A percentile compares a stretch with the other conserved stretches of the same genome.
Evolutionary conservation across 2,113 vertebrate genomes (phyloP).

Genomic region (Strix uralensis): DNA sequence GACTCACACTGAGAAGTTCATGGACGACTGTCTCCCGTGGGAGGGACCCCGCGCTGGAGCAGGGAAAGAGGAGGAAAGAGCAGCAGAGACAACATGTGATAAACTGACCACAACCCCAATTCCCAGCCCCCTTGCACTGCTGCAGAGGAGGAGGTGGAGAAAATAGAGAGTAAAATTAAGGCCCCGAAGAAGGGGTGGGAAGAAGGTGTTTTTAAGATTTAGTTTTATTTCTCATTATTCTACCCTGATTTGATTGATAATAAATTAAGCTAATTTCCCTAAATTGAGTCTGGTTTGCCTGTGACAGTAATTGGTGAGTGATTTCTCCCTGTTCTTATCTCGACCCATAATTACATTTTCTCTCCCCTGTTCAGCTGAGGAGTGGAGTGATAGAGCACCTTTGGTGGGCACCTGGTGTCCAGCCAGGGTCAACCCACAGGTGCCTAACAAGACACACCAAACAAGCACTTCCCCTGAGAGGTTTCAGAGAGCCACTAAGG

Average conservation of each 20-base stretch:
- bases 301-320: neutral
- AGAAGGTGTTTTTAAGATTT: neutral
- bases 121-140: neutral
- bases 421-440: neutral
- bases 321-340: neutral
- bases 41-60: neutral
- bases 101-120: neutral
- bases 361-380: neutral
- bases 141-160: neutral
- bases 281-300: neutral
- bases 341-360: neutral
- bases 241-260: neutral
- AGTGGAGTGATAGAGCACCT: neutral
- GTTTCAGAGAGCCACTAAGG: neutral
- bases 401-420: neutral
- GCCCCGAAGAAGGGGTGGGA: neutral
- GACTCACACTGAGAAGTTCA: neutral
- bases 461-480: neutral
- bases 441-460: neutral
- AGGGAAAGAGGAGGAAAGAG: neutral
- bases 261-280: neutral
- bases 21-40: neutral
- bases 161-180: neutral
- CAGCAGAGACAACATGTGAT: neutral
- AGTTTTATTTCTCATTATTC: neutral